These are phyloP conservation scores for Philereme transversata DNA, from an alignment of 2,888 invertebrate genomes.

Conservation along the genomic window DNA sequence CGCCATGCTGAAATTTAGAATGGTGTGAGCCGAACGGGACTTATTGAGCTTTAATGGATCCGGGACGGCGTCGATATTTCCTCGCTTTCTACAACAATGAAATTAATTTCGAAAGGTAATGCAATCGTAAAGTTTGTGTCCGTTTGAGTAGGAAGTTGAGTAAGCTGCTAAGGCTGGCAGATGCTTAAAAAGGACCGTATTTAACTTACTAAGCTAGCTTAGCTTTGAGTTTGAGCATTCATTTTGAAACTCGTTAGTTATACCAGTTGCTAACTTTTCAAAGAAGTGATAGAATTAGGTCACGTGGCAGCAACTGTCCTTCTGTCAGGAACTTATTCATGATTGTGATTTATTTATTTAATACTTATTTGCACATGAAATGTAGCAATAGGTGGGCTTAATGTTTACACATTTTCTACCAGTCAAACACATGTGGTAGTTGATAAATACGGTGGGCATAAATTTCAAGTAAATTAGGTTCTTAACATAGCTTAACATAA, in stretches of 20 bases:
- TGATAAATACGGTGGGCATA: too few species aligned
- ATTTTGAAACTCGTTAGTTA: slow-evolving; percentile 27
- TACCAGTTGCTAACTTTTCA: slow-evolving; percentile 16
- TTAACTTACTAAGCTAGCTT: slow-evolving; percentile 12
- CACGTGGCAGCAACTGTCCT: slow-evolving; percentile 13
- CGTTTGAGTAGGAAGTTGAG: slow-evolving; percentile 17
- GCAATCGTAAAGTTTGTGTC: slow-evolving; percentile 29
- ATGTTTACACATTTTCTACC: too few species aligned
- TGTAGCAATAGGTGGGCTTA: too few species aligned
- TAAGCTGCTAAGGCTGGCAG: slow-evolving; percentile 14
- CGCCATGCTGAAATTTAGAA: slow-evolving; percentile 58
- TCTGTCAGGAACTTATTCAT: slow-evolving; percentile 16
- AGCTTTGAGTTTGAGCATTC: slow-evolving; percentile 24
- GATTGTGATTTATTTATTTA: slow-evolving; percentile 11
- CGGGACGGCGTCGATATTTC: slow-evolving; percentile 50
- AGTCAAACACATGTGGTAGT: too few species aligned
- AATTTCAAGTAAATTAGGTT: too few species aligned
- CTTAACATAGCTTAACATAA: too few species aligned
- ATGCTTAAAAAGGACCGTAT: slow-evolving; percentile 14
- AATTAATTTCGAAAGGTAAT: slow-evolving; percentile 53
- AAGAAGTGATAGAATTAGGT: slow-evolving; percentile 23
- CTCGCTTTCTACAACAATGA: slow-evolving; percentile 60
- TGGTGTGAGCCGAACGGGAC: slow-evolving; percentile 54
- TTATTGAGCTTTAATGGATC: slow-evolving; percentile 63
- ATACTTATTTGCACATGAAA: too few species aligned